phyloP scores from a whole-genome alignment of 2,797 vertebrate species.

The Delichon dasypus region DNA sequence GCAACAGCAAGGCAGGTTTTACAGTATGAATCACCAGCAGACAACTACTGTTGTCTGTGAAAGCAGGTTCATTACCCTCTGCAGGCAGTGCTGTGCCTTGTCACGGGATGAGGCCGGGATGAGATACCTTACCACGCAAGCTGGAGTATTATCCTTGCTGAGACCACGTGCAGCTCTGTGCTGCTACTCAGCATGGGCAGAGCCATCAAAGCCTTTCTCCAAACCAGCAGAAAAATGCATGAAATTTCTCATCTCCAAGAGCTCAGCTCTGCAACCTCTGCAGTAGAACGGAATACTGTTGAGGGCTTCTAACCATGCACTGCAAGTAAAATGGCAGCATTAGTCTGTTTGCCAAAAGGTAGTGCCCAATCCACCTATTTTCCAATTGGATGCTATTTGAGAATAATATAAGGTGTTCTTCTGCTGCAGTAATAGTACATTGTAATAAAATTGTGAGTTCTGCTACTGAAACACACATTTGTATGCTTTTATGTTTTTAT shows the following conservation, averaged over 20 bases:
- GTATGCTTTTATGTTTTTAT: neutral
- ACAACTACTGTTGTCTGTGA: neutral
- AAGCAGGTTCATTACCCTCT: neutral
- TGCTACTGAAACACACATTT: neutral
- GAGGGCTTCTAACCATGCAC: neutral
- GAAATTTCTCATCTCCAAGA: neutral
- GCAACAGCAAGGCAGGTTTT: neutral
- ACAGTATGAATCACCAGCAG: neutral
- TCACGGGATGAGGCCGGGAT: neutral
- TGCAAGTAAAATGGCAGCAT: constrained; percentile 15
- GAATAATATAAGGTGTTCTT: neutral
- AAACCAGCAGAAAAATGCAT: neutral
- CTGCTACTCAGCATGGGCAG: neutral
- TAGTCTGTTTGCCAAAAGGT: neutral
- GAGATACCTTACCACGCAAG: neutral
- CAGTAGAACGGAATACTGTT: neutral
- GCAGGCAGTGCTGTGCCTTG: neutral
- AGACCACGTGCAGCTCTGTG: neutral
- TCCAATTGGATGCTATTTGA: neutral
- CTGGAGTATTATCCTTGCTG: neutral
- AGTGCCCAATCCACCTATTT: neutral
- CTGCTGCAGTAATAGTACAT: neutral
- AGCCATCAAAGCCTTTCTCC: neutral
- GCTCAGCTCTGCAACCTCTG: neutral
- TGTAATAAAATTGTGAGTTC: constrained; percentile 24